phyloP scores from a whole-genome alignment of 1,140 invertebrate species.

The Pomacea maculata region DNA sequence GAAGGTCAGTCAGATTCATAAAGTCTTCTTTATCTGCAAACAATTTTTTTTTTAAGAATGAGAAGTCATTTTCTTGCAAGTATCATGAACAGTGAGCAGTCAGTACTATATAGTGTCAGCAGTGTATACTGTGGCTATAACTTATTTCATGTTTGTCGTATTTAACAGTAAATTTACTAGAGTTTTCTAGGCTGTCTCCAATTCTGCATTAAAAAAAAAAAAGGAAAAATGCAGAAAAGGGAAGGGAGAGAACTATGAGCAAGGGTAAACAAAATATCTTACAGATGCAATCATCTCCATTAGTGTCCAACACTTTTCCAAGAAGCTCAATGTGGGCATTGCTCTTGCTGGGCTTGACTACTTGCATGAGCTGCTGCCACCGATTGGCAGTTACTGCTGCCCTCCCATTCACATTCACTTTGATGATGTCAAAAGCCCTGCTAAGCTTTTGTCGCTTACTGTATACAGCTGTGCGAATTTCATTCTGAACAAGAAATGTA shows the following conservation, averaged over 20 bases:
- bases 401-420: conserved; percentile 41
- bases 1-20: conserved; percentile 66
- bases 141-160: no score
- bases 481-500: conserved; percentile 60
- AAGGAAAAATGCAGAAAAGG: not conserved
- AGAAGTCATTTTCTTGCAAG: no score
- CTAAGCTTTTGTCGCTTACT: conserved; percentile 64
- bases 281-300: conserved; percentile 33
- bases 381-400: conserved; percentile 54
- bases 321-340: conserved; percentile 62
- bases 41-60: not conserved
- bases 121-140: no score
- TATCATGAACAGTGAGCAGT: no score
- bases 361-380: conserved; percentile 63
- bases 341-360: conserved; percentile 60
- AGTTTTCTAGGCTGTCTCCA: no score
- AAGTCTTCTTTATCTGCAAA: conserved; percentile 64
- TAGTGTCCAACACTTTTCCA: conserved; percentile 65
- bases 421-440: conserved; percentile 65
- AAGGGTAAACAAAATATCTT: not conserved
- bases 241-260: not conserved
- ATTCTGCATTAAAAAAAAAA: no score
- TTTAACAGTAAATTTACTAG: no score
- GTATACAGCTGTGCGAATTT: conserved; percentile 64
- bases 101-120: no score